phyloP scores from a whole-genome alignment of 1,140 invertebrate genomes.

The Danaus plexippus region DNA sequence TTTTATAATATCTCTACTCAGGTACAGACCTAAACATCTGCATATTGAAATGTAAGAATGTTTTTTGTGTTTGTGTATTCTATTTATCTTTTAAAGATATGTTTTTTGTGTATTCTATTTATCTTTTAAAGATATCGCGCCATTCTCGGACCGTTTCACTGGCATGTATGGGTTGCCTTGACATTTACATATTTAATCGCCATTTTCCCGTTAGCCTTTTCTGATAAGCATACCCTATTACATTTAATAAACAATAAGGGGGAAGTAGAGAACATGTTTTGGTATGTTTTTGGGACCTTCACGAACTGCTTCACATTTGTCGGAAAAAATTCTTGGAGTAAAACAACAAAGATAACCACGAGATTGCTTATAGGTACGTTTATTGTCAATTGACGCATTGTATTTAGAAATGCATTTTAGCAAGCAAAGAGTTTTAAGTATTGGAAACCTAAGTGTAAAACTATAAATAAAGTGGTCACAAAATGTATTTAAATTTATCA shows the following conservation, averaged over 20 bases:
- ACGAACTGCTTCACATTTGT: conserved; percentile 83
- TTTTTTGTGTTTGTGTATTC: too few relatives aligned
- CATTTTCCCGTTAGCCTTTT: conserved; percentile 80
- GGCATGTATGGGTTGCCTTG: conserved; percentile 81
- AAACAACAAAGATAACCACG: conserved; percentile 77
- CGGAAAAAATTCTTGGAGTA: conserved; percentile 78
- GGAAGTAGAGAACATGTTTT: conserved; percentile 83
- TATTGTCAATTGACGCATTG: too few relatives aligned
- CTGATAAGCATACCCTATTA: conserved; percentile 76
- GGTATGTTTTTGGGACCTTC: conserved; percentile 86
- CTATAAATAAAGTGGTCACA: background rate
- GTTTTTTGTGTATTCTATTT: background rate
- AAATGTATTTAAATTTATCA: background rate
- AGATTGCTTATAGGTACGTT: conserved; percentile 77
- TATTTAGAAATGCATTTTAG: too few relatives aligned
- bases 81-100: conserved; percentile 3
- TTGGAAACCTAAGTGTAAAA: too few relatives aligned
- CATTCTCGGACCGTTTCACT: conserved; percentile 85
- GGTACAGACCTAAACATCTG: too few relatives aligned
- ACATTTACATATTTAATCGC: conserved; percentile 79
- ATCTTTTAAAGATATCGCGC: conserved; percentile 77
- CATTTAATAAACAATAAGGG: conserved; percentile 77
- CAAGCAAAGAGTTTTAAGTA: too few relatives aligned
- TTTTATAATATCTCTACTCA: background rate
- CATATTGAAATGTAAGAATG: too few relatives aligned